Evolutionary conservation across 1,140 invertebrate genomes (phyloP), one percentile per base, ranked within the genome.

Genomic region (Odontomachus brunneus): DNA sequence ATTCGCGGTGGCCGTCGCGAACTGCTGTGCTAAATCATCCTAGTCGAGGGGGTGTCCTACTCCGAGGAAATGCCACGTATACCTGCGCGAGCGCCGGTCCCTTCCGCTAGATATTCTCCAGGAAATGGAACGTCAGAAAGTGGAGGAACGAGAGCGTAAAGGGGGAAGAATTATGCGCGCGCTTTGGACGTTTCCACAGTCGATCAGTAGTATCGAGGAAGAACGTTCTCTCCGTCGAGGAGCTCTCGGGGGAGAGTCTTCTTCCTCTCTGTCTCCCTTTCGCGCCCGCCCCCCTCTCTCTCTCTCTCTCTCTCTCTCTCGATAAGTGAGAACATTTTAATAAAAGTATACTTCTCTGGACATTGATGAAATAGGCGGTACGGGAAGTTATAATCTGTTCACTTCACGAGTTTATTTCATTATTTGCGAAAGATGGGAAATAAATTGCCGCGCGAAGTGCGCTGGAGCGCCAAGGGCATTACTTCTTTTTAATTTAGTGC

Each of bases 1-100:
- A 76, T 88, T 86, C 83, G 83, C 82, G 65, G 81, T 75, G 76
- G 63, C 87, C 80, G 15, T 71, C 57, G 26, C 67, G 66, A 85
- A 81, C 85, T 62, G 83, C 65, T 73, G 82, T 74, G 84, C 82
- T 89, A 89, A 89, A 89, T 89, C 87, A 89, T 89, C 66, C 85
- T 87, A 89, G 87, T 57, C 29, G 59, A 51, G 74, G 55, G 38
- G 76, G 53, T 55, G 75, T 89, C 67, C 55, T 44, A 51, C 57
- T 62, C 48, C 44, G 66, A 78, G 38, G 73, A 62, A 86, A 59
- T 57, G 44, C 53, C 76, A 72, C 57, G 51, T 67, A 24, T 59
- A 83, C 51, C 65, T 33, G 49, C 81, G 33, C 26, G 22, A 59
- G 38, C 38, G 48, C n/a, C 14, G 26, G 26, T 74, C 57, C 65